These are phyloP conservation scores for Scalopus aquaticus DNA, from an alignment of 2,113 vertebrate species.

Conservation along the genomic window DNA sequence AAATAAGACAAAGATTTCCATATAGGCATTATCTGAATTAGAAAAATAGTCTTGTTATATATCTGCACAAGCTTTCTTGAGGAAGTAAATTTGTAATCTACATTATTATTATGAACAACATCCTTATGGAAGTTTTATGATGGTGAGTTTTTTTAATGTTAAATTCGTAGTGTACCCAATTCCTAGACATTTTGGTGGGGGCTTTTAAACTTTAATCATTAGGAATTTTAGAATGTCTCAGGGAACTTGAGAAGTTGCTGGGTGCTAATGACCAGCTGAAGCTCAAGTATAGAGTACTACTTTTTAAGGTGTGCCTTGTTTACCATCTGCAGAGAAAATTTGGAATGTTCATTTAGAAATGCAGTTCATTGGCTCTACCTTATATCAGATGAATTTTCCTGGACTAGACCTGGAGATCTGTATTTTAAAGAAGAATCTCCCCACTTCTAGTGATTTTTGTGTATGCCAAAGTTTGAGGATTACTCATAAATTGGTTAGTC, in stretches of 20 bases:
- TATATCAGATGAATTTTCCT: background rate
- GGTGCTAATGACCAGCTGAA: background rate
- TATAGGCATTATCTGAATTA: background rate
- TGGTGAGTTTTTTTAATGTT: background rate
- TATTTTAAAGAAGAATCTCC: background rate
- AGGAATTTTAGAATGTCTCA: constrained; percentile 9
- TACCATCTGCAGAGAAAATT: background rate
- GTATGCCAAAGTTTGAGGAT: background rate
- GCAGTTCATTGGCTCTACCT: background rate
- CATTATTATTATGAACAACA: constrained; percentile 5
- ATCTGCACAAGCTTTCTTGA: constrained; percentile 29
- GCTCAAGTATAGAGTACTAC: background rate
- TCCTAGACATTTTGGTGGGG: background rate
- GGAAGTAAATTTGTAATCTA: constrained; percentile 38
- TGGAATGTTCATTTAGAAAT: background rate
- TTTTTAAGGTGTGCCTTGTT: background rate
- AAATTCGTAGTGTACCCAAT: background rate
- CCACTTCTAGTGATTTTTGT: background rate
- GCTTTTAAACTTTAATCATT: background rate
- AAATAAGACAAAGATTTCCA: background rate
- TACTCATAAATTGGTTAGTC: background rate
- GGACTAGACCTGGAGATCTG: background rate
- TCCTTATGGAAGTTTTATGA: background rate
- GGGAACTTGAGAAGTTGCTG: constrained; percentile 6
- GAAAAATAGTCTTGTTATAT: background rate